These are phyloP conservation scores for Clupea harengus DNA, from an alignment of 2,113 vertebrate genomes.

Conservation along the genomic window DNA sequence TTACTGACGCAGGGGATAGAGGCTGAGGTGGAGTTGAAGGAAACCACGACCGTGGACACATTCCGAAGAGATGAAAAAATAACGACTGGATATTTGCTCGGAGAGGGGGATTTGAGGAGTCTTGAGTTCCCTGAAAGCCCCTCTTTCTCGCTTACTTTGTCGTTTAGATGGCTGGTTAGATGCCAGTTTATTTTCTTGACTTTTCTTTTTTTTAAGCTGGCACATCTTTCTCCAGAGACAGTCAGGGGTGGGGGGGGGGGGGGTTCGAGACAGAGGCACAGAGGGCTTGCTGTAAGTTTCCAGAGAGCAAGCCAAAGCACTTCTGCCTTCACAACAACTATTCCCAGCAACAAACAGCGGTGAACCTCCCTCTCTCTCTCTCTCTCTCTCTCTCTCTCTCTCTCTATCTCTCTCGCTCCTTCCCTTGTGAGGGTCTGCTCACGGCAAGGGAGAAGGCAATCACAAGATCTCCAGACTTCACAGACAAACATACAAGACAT, in stretches of 20 bases:
- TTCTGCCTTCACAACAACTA: slow-evolving; percentile 30
- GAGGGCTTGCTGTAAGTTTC: slow-evolving; percentile 54
- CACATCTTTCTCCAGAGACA: slow-evolving; percentile 32
- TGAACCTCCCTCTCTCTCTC: slow-evolving; percentile 28
- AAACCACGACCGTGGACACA: not conserved
- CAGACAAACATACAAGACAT: not conserved
- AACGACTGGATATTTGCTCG: slow-evolving; percentile 28
- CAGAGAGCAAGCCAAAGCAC: slow-evolving; percentile 45
- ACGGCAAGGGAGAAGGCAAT: not conserved
- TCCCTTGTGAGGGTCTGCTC: not conserved
- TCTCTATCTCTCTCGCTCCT: not conserved
- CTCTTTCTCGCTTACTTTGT: not conserved
- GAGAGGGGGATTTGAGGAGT: not conserved
- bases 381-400: not conserved
- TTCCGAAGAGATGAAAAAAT: slow-evolving; percentile 26
- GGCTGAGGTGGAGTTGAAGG: not conserved
- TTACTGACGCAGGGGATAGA: slow-evolving; percentile 17
- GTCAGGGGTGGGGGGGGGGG: slow-evolving; percentile 31
- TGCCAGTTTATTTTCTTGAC: not conserved
- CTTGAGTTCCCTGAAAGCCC: not conserved
- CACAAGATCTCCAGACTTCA: not conserved
- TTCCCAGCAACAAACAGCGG: slow-evolving; percentile 48
- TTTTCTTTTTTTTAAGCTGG: slow-evolving; percentile 30
- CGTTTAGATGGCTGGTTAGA: not conserved
- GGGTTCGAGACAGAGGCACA: slow-evolving; percentile 45